Base-by-base conservation (phyloP, 2,888 invertebrate genomes). In the Ernsta delagoae region DNA sequence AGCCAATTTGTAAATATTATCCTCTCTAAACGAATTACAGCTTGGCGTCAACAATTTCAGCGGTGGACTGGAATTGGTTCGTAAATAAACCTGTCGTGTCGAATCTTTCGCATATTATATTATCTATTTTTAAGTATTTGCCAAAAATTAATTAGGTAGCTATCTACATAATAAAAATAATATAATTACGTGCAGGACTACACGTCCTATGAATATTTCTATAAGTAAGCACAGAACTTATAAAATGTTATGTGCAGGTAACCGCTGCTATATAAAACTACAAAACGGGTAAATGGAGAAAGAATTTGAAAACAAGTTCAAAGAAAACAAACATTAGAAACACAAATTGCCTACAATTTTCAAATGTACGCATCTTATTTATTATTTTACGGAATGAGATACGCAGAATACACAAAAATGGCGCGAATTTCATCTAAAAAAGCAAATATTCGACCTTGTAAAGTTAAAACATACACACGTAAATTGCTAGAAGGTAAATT, bases 401-500 rank as follows among this genome's bases (percentile, higher is more conserved):
- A 9, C 31, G 50, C 7, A 16, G 54, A 53, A 5, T 11, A 54
- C 11, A 5, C 31, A 11, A 54, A 31, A 54, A 54, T 34, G 24
- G 24, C 31, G 11, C 31, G 62, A 63, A 56, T 64, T 56, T 64
- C 31, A 64, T 64, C 31, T n/a, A 45, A 64, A 41, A 5, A 12
- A 11, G 56, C 6, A 16, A 64, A 8, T 39, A 12, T 12, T n/a
- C 36, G 56, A n/a, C 56, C 64, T 31, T 45, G 43, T 43, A 12
- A 56, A 57, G 45, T 64, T 45, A 45, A 16, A 34, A 64, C 54
- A 45, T 24, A 63, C 63, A 64, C 34, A 64, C 8, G 16, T 16
- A 48, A 24, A 65, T 59, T 59, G 59, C n/a, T 50, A 16, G 57
- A 9, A 65, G 24, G 59, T 48, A 65, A 65, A 65, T 65, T 59